Evolutionary conservation across 2,113 vertebrate genomes (phyloP).

Genomic region (Taxidea taxus): DNA sequence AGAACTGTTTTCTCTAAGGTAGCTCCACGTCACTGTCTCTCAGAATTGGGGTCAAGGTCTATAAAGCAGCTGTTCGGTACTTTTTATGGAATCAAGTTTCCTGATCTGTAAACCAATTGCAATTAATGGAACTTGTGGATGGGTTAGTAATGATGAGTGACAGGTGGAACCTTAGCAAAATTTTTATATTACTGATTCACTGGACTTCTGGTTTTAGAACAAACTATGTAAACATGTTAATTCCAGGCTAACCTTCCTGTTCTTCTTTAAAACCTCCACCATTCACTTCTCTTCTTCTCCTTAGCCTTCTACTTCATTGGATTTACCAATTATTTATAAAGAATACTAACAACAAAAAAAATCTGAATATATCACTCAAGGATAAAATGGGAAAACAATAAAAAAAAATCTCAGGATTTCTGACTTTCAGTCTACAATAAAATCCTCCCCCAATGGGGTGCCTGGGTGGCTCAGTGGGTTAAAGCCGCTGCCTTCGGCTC

Average conservation of each 20-base stretch:
- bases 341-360: neutral
- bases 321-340: neutral
- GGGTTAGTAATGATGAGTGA: neutral
- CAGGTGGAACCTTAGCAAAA: neutral
- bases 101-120: conserved; percentile 9
- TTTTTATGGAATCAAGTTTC: conserved; percentile 18
- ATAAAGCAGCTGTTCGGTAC: neutral
- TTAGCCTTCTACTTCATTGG: neutral
- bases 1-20: conserved; percentile 5
- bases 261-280: neutral
- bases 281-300: neutral
- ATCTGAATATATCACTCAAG: conserved; percentile 1
- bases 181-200: neutral
- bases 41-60: conserved; percentile 40
- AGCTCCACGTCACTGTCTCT: neutral
- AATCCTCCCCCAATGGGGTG: neutral
- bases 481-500: too few relatives aligned
- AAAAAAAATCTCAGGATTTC: neutral
- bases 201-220: neutral
- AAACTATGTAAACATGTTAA: neutral
- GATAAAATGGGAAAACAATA: conserved; percentile 19
- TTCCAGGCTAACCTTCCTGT: neutral
- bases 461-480: too few relatives aligned
- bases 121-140: neutral
- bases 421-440: neutral